Conservation (phyloP, 2,797 vertebrate species). For the Sebastes taczanowskii region DNA sequence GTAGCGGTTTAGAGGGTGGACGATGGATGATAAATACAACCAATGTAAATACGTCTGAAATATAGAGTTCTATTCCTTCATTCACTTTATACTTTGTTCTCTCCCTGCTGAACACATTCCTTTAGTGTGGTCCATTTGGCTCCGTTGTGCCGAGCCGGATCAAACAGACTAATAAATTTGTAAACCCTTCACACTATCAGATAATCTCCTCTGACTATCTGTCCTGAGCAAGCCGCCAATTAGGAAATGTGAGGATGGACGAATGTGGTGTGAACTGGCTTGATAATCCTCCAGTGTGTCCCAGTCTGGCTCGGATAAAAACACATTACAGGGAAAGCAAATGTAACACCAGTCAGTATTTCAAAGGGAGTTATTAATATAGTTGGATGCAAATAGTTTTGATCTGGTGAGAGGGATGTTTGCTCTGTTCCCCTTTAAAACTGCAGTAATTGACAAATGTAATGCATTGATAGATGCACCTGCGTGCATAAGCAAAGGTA, state of each 20-base stretch:
- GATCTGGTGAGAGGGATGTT: neutral
- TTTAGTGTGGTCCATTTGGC: neutral
- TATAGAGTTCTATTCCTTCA: neutral
- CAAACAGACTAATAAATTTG: slow-evolving; percentile 9
- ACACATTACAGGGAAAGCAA: neutral
- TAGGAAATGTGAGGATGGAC: neutral
- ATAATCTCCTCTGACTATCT: slow-evolving; percentile 33
- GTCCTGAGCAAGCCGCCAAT: slow-evolving; percentile 23
- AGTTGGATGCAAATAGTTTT: neutral
- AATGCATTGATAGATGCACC: neutral
- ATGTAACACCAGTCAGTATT: neutral
- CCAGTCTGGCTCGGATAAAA: neutral
- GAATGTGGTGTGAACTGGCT: slow-evolving; percentile 6
- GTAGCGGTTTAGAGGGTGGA: neutral
- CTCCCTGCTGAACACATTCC: neutral
- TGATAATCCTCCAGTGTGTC: slow-evolving; percentile 16
- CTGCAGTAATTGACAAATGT: neutral
- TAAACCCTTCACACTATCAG: slow-evolving; percentile 29
- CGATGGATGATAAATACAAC: neutral
- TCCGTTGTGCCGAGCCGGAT: neutral
- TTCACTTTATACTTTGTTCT: neutral
- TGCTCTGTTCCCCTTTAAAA: neutral
- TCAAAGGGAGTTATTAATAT: neutral
- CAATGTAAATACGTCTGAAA: neutral
- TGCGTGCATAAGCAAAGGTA: neutral